A percentile compares a stretch with the other conserved stretches of the same genome.
Conservation (phyloP, 2,797 vertebrate genomes). For the Semaprochilodus insignis region DNA sequence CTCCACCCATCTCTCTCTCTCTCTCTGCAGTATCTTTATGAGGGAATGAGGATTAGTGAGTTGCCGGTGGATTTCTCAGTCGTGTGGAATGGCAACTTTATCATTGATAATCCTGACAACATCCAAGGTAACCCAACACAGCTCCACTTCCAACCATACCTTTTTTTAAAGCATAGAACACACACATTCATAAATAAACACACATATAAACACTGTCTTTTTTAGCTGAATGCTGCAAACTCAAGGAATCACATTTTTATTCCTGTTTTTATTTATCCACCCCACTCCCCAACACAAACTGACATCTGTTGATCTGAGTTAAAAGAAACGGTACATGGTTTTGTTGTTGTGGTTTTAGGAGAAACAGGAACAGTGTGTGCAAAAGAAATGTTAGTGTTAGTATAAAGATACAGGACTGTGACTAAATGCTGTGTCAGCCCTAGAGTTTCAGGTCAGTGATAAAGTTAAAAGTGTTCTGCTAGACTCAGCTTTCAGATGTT, state of each 20-base stretch:
- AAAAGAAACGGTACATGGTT: not conserved
- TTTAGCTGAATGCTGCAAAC: slow-evolving; percentile 3
- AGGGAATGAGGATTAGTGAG: slow-evolving; percentile 95
- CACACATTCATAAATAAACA: slow-evolving; percentile 2
- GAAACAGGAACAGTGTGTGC: no score
- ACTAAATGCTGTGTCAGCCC: not conserved
- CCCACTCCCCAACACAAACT: slow-evolving; percentile 1
- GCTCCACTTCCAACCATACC: not conserved
- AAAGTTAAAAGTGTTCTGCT: not conserved
- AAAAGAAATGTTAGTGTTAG: not conserved
- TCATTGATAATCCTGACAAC: slow-evolving; percentile 96
- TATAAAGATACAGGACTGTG: not conserved
- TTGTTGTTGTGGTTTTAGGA: not conserved
- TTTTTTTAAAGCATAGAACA: not conserved
- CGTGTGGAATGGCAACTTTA: slow-evolving; percentile 98
- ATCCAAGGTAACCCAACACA: slow-evolving; percentile 86
- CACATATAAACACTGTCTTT: not conserved
- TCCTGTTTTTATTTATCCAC: not conserved
- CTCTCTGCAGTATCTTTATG: slow-evolving; percentile 89
- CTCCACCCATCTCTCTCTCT: slow-evolving; percentile 25
- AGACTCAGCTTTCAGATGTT: not conserved
- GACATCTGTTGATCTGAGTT: slow-evolving; percentile 5
- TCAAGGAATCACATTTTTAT: not conserved
- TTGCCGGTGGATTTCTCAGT: slow-evolving; percentile 95
- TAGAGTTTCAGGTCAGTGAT: not conserved